Evolutionary conservation across 2,113 vertebrate genomes (phyloP).

Genomic region (Ceuthmochares aereus): DNA sequence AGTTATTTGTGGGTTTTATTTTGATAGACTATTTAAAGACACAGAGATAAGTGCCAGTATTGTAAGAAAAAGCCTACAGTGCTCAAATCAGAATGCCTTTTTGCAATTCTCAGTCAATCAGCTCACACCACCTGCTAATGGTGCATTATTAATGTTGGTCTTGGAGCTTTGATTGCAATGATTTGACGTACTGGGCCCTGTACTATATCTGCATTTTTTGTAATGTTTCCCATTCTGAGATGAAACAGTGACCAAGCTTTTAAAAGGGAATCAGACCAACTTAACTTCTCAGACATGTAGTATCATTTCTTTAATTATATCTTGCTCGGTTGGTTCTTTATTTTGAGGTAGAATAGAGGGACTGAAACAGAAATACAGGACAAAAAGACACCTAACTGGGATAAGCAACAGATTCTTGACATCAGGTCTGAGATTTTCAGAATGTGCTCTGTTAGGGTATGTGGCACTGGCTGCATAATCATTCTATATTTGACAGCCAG

Average conservation of each 20-base stretch:
- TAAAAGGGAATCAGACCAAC: neutral
- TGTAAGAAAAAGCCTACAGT: neutral
- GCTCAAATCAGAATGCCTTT: neutral
- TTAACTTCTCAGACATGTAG: neutral
- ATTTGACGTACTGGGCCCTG: neutral
- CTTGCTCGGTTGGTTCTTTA: neutral
- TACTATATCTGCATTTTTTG: neutral
- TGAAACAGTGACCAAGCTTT: neutral
- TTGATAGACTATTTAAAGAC: slow-evolving; percentile 11
- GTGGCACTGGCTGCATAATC: neutral
- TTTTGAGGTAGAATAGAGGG: neutral
- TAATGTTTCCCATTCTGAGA: neutral
- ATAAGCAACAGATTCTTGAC: neutral
- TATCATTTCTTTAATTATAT: neutral
- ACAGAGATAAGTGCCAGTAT: neutral
- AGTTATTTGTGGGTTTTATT: slow-evolving; percentile 12
- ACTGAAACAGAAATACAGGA: neutral
- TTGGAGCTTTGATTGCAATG: neutral
- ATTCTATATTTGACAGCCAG: neutral
- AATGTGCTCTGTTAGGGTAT: neutral
- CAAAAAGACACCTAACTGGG: neutral
- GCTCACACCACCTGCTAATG: neutral
- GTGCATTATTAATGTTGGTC: slow-evolving; percentile 3
- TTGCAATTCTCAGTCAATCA: slow-evolving; percentile 4
- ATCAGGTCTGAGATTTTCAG: neutral